These are phyloP conservation scores for Drosophila maculinotata DNA, from an alignment of 2,888 invertebrate genomes.

Conservation along the genomic window DNA sequence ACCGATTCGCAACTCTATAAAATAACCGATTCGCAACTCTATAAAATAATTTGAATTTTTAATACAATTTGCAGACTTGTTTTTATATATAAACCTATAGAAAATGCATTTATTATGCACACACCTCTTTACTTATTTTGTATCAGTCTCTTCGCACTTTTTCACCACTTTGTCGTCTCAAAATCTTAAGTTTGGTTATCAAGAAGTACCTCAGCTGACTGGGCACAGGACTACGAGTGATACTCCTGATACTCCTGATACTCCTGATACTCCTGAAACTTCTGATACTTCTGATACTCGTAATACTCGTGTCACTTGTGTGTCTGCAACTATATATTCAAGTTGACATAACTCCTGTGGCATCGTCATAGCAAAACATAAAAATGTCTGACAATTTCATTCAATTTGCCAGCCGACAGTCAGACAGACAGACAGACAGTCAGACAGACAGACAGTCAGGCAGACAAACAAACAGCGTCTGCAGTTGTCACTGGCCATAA, in stretches of 20 bases:
- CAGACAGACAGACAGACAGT: conserved; percentile 15
- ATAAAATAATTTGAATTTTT: too few species aligned
- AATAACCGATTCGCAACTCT: too few species aligned
- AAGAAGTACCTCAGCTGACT: conserved; percentile 1
- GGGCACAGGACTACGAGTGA: conserved; percentile 1
- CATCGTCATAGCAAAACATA: conserved; percentile 20
- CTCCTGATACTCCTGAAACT: conserved; percentile 4
- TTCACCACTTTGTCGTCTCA: background rate
- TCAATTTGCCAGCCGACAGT: conserved; percentile 53
- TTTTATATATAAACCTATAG: too few species aligned
- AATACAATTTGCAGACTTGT: too few species aligned
- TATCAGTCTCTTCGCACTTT: background rate
- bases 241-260: background rate
- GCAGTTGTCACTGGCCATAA: conserved; percentile 53
- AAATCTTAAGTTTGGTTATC: background rate
- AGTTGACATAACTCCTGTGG: conserved; percentile 28
- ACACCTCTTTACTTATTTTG: too few species aligned
- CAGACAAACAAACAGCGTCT: conserved; percentile 34
- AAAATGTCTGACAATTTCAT: conserved; percentile 46
- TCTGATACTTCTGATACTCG: conserved; percentile 4
- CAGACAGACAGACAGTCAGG: conserved; percentile 2
- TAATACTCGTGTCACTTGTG: background rate
- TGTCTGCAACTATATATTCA: background rate
- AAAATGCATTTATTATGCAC: too few species aligned
- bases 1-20: too few species aligned